Evolutionary conservation across 1,140 invertebrate genomes (phyloP).

Genomic region (Drosophila santomea): DNA sequence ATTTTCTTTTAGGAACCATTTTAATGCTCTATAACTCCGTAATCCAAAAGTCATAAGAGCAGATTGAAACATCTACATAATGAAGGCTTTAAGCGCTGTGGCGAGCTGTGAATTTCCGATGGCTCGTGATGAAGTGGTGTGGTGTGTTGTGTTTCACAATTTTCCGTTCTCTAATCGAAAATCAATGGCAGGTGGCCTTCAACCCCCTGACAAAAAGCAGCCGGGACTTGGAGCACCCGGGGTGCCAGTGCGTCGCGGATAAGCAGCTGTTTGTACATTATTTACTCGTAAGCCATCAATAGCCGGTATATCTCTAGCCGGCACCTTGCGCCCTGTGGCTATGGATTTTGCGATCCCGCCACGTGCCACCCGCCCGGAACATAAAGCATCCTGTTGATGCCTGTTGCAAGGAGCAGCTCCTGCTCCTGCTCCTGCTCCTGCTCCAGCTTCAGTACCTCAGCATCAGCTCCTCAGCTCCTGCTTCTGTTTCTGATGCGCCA

Average conservation of each 20-base stretch:
- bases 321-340: conserved; percentile 21
- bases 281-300: conserved; percentile 82
- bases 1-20: not conserved
- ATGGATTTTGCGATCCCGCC: conserved; percentile 39
- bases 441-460: too few species aligned
- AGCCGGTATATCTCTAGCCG: conserved; percentile 41
- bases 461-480: not conserved
- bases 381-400: conserved; percentile 39
- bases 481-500: conserved; percentile 34
- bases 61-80: conserved; percentile 52
- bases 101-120: conserved; percentile 58
- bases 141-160: conserved; percentile 1
- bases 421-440: too few species aligned
- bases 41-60: conserved; percentile 16
- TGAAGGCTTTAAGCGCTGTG: conserved; percentile 51
- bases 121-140: conserved; percentile 1
- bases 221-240: not conserved
- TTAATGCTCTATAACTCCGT: too few species aligned
- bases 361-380: conserved; percentile 44
- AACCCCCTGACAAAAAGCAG: not conserved
- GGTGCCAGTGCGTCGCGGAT: conserved; percentile 53
- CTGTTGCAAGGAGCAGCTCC: conserved; percentile 1
- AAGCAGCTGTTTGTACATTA: conserved; percentile 83
- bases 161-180: conserved; percentile 75
- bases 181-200: conserved; percentile 67